phyloP scores from a whole-genome alignment of 2,113 vertebrate species.

The western clawed frog (Xenopus tropicalis) region DNA sequence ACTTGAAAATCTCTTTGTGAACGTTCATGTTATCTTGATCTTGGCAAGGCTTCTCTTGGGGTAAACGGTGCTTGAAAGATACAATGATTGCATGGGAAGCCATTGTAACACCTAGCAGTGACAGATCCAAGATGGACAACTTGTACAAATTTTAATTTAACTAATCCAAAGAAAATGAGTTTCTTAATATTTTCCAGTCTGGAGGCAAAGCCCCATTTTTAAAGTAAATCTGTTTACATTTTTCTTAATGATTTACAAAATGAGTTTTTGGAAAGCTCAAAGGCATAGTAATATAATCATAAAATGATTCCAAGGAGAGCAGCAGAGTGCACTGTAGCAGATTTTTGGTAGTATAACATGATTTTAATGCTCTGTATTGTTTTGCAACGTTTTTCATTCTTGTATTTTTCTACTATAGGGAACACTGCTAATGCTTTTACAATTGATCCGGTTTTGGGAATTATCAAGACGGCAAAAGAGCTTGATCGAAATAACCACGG shows the following conservation, averaged over 20 bases:
- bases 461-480: conserved; percentile 83
- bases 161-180: too few relatives aligned
- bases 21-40: too few relatives aligned
- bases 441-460: conserved; percentile 85
- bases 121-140: too few relatives aligned
- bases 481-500: conserved; percentile 80
- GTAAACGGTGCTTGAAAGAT: too few relatives aligned
- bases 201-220: not conserved
- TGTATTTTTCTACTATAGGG: conserved; percentile 63
- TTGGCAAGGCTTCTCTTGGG: too few relatives aligned
- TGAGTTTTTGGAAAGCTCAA: not conserved
- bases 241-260: not conserved
- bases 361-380: not conserved
- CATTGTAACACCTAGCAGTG: too few relatives aligned
- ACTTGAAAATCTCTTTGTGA: too few relatives aligned
- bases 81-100: too few relatives aligned
- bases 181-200: too few relatives aligned
- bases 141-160: too few relatives aligned
- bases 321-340: conserved; percentile 25
- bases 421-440: conserved; percentile 90
- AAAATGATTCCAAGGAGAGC: too few relatives aligned
- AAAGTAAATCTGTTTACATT: not conserved
- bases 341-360: not conserved
- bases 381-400: conserved; percentile 5
- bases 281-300: too few relatives aligned